phyloP scores from a whole-genome alignment of 1,140 invertebrate species.

The Bathynomus jamesi region DNA sequence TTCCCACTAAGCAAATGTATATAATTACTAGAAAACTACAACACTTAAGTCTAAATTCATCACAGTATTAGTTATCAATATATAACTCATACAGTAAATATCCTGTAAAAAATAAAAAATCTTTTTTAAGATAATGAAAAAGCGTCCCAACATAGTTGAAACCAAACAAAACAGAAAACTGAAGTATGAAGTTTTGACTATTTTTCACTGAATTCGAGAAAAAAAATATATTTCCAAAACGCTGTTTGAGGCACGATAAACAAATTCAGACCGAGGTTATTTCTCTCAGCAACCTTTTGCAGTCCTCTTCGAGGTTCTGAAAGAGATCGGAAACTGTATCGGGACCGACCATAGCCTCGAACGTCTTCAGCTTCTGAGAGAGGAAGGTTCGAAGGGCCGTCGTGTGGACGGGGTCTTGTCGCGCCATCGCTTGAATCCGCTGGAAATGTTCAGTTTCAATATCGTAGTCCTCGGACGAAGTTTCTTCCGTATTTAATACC shows the following conservation, averaged over 20 bases:
- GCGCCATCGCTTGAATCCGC: constrained; percentile 52
- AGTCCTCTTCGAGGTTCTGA: not conserved
- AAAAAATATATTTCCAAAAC: no score
- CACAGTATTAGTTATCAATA: no score
- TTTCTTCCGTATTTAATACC: not conserved
- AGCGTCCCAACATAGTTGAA: no score
- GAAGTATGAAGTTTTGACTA: no score
- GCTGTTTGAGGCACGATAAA: not conserved
- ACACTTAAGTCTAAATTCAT: no score
- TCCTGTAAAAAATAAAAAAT: no score
- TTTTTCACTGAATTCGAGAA: no score
- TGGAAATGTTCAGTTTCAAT: constrained; percentile 38
- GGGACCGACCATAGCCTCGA: constrained; percentile 5
- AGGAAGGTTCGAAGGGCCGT: constrained; percentile 22
- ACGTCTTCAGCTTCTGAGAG: constrained; percentile 23
- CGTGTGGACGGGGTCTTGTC: constrained; percentile 60
- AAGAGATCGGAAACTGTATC: not conserved
- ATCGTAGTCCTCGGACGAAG: constrained; percentile 3
- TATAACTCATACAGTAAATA: no score
- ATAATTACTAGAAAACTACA: no score
- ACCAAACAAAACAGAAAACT: no score
- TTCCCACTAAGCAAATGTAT: no score
- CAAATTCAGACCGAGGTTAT: not conserved
- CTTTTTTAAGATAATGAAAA: no score
- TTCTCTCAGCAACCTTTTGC: not conserved